These are phyloP conservation scores for Hafferia zeledoni DNA, from an alignment of 2,797 vertebrate species.

Conservation along the genomic window DNA sequence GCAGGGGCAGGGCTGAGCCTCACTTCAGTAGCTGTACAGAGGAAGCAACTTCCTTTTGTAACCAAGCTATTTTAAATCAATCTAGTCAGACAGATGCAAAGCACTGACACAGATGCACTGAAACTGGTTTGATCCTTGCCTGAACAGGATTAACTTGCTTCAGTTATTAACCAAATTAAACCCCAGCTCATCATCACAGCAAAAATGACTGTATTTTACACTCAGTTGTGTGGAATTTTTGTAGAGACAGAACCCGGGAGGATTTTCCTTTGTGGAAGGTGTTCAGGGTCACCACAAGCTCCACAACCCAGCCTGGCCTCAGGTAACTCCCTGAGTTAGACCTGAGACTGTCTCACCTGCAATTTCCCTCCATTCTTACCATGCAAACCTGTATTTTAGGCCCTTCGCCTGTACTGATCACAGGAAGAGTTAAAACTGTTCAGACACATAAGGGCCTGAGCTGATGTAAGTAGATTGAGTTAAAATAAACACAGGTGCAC, in stretches of 20 bases:
- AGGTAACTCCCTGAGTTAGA: not conserved
- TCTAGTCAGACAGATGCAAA: conserved; percentile 29
- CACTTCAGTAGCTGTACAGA: not conserved
- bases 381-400: not conserved
- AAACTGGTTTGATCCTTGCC: conserved; percentile 48
- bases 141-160: conserved; percentile 55
- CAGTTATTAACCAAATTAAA: conserved; percentile 51
- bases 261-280: not conserved
- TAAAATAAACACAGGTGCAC: not conserved
- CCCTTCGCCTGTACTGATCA: not conserved
- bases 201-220: conserved; percentile 4
- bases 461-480: not conserved
- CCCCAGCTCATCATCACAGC: conserved; percentile 22
- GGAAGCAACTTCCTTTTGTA: not conserved
- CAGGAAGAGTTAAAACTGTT: not conserved
- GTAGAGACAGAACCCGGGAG: not conserved
- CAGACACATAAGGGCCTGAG: not conserved
- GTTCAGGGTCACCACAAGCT: not conserved
- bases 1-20: not conserved
- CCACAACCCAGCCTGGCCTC: not conserved
- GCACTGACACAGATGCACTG: conserved; percentile 21
- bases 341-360: not conserved
- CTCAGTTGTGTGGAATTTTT: not conserved
- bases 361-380: not conserved
- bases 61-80: not conserved